These are phyloP conservation scores for Lepidothrix coronata DNA, from an alignment of 2,113 vertebrate genomes.

Conservation along the genomic window DNA sequence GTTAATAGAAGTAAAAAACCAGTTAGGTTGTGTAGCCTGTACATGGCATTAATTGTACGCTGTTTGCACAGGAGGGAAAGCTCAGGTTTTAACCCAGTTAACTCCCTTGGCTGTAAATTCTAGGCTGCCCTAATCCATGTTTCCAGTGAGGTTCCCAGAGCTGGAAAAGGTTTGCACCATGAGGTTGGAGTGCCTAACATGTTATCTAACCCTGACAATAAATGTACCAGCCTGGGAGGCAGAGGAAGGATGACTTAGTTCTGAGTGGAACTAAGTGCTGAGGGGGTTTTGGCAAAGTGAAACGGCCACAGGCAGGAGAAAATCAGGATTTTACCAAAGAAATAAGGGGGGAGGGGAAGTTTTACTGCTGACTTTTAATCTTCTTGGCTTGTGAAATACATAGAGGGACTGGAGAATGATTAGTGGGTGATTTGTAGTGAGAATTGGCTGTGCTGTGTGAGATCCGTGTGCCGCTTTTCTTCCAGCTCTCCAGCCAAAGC, in stretches of 20 bases:
- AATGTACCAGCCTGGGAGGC: constrained; percentile 3
- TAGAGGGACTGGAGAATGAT: background rate
- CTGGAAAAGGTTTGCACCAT: background rate
- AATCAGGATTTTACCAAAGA: background rate
- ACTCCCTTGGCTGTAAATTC: background rate
- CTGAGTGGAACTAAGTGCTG: background rate
- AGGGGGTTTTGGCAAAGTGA: background rate
- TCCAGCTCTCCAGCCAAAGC: background rate
- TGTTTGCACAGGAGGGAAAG: background rate
- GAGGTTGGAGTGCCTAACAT: background rate
- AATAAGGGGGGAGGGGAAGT: background rate
- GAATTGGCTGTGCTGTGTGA: background rate
- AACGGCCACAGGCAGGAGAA: background rate
- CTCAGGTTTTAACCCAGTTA: background rate
- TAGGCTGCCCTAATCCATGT: background rate
- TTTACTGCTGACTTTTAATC: background rate
- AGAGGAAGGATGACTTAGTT: background rate
- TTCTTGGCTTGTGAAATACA: background rate
- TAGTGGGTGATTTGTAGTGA: background rate
- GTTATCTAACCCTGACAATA: background rate
- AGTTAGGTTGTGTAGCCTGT: background rate
- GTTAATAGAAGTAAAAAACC: background rate
- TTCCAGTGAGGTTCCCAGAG: background rate
- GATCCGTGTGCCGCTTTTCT: background rate
- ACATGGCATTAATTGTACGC: background rate